Evolutionary conservation across 1,140 invertebrate species (phyloP).

Genomic region (Saxidomus purpurata): DNA sequence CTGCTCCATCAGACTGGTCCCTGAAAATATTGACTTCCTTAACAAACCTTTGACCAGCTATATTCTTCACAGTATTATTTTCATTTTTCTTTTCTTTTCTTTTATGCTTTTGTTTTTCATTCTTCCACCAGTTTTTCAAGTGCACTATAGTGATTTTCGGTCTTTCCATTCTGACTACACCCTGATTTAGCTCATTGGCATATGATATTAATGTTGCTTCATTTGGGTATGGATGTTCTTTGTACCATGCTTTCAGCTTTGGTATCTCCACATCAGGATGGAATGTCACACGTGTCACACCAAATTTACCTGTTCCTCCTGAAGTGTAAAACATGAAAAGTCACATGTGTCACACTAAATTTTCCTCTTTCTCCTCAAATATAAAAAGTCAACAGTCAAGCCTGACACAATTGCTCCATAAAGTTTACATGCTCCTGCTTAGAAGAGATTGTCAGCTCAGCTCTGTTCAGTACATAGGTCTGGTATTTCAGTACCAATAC

Average conservation of each 20-base stretch:
- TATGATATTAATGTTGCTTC: not conserved
- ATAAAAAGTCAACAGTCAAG: too few species aligned
- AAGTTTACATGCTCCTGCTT: too few species aligned
- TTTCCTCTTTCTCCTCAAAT: too few species aligned
- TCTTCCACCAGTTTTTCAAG: slow-evolving; percentile 85
- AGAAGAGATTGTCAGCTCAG: too few species aligned
- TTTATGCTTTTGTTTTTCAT: slow-evolving; percentile 79
- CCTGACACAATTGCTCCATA: too few species aligned
- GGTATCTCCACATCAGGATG: not conserved
- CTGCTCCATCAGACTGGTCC: not conserved
- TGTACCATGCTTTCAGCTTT: not conserved
- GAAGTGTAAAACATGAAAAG: not conserved
- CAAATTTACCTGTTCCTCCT: not conserved
- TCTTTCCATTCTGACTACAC: slow-evolving; percentile 75
- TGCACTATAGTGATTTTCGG: slow-evolving; percentile 76
- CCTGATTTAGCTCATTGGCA: slow-evolving; percentile 78
- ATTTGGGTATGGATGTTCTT: not conserved
- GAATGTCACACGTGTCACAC: not conserved
- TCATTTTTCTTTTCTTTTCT: not conserved
- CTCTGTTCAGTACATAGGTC: too few species aligned
- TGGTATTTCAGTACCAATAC: too few species aligned
- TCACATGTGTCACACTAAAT: too few species aligned
- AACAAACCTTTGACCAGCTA: not conserved
- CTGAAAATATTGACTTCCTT: not conserved
- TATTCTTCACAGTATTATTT: not conserved